Conservation (phyloP, 2,113 vertebrate genomes). For the Chiloscyllium plagiosum region DNA sequence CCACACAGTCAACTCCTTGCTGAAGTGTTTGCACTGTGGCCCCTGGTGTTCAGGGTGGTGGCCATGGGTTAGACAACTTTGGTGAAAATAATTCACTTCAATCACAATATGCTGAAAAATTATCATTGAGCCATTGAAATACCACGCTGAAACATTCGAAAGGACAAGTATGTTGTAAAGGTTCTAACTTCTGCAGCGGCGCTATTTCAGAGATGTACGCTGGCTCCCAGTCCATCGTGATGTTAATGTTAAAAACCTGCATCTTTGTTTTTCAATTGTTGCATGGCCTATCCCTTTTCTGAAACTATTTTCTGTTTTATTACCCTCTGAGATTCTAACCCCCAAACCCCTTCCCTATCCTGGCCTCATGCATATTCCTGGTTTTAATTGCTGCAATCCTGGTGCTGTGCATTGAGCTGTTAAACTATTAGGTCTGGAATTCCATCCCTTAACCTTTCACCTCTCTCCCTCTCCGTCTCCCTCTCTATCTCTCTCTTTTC, state of each 20-base stretch:
- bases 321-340: not conserved
- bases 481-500: not conserved
- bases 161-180: not conserved
- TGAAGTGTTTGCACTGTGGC: not conserved
- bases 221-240: not conserved
- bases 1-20: not conserved
- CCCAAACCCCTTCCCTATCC: not conserved
- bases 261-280: not conserved
- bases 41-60: not conserved
- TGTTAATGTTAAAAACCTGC: not conserved
- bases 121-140: too few relatives aligned
- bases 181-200: not conserved
- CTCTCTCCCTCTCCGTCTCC: too few relatives aligned
- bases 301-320: not conserved
- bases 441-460: not conserved
- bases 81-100: not conserved
- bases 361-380: not conserved
- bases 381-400: not conserved
- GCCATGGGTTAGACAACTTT: not conserved
- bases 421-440: not conserved
- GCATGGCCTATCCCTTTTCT: not conserved
- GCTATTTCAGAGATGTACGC: not conserved
- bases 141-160: not conserved
- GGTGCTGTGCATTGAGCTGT: not conserved
- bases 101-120: too few relatives aligned